Conservation (phyloP, 2,113 vertebrate species). For the Laticauda laticaudata region DNA sequence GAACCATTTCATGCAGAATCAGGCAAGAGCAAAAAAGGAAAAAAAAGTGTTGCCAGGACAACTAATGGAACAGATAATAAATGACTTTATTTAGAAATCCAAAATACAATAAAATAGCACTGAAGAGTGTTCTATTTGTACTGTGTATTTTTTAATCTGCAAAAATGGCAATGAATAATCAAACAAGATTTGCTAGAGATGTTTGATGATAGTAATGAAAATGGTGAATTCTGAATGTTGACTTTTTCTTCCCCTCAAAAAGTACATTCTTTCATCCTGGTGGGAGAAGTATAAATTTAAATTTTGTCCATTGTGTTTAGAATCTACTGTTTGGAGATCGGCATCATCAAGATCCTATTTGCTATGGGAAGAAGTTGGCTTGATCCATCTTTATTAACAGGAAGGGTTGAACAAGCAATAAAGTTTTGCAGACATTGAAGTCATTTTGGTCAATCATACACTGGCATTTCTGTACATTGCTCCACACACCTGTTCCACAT, state of each 20-base stretch:
- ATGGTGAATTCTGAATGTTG: not conserved
- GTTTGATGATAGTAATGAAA: not conserved
- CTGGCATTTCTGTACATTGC: not conserved
- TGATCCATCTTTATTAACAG: not conserved
- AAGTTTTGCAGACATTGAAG: not conserved
- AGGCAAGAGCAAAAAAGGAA: not conserved
- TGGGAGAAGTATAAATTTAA: not conserved
- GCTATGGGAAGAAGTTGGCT: not conserved
- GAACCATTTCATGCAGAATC: not conserved
- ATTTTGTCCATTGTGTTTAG: not conserved
- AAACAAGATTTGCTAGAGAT: not conserved
- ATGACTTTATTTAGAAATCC: not conserved
- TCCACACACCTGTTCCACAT: no score
- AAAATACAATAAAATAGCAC: not conserved
- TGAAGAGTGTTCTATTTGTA: not conserved
- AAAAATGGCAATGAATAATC: not conserved
- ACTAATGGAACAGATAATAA: not conserved
- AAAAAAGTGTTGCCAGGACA: not conserved
- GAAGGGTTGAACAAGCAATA: not conserved
- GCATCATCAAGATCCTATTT: not conserved
- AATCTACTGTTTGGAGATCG: not conserved
- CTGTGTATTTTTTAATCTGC: not conserved
- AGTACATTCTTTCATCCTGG: not conserved
- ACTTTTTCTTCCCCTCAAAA: not conserved
- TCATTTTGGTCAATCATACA: not conserved